Conservation (phyloP, 2,888 invertebrate genomes). For the Brachylomia viminalis region DNA sequence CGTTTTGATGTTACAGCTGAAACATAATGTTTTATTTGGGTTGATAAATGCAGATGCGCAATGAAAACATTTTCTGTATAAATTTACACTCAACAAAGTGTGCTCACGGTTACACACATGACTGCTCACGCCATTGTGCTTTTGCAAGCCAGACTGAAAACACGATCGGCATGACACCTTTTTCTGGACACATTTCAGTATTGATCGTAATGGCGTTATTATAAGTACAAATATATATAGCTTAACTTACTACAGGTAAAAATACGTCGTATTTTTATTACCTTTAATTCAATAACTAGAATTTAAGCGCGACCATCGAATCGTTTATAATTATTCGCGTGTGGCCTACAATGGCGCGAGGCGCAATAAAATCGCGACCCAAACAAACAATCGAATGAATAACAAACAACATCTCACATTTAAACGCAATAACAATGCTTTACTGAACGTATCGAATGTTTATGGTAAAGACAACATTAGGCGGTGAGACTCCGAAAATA, state of each 20-base stretch:
- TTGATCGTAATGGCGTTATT: too few species aligned
- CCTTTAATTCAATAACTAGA: slow-evolving; percentile 43
- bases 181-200: too few species aligned
- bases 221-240: too few species aligned
- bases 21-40: not conserved
- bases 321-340: slow-evolving; percentile 78
- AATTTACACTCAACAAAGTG: not conserved
- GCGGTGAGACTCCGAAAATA: slow-evolving; percentile 40
- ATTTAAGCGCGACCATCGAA: slow-evolving; percentile 64
- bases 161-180: too few species aligned
- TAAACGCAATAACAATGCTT: slow-evolving; percentile 58
- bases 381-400: slow-evolving; percentile 65
- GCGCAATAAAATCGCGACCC: slow-evolving; percentile 65
- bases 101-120: not conserved
- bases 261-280: not conserved
- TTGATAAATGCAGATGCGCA: not conserved
- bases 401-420: slow-evolving; percentile 65
- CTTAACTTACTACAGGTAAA: too few species aligned
- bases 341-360: slow-evolving; percentile 74
- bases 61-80: not conserved
- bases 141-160: not conserved
- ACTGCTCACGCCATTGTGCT: not conserved
- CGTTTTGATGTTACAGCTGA: not conserved
- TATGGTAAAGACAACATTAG: slow-evolving; percentile 58
- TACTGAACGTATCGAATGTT: slow-evolving; percentile 52